phyloP scores from a whole-genome alignment of 2,888 invertebrate species.

The Hipparchia semele region DNA sequence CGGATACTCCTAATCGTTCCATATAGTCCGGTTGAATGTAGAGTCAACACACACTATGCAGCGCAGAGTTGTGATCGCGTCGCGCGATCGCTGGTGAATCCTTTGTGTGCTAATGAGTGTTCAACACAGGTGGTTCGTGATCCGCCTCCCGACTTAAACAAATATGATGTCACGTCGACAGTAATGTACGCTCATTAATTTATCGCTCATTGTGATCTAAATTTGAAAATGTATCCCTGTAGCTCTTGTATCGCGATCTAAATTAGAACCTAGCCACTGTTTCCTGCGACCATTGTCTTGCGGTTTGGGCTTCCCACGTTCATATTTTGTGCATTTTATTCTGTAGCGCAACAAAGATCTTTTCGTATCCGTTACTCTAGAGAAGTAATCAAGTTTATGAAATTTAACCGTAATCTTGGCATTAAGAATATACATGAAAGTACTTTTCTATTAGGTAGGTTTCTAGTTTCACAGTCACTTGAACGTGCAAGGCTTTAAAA shows the following conservation, averaged over 20 bases:
- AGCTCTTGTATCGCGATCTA: constrained; percentile 35
- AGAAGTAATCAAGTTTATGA: constrained; percentile 9
- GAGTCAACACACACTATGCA: neutral
- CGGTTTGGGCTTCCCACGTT: constrained; percentile 31
- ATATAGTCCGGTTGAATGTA: constrained; percentile 5
- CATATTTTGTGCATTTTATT: constrained; percentile 22
- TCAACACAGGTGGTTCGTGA: constrained; percentile 61
- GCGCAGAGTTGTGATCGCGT: constrained; percentile 4
- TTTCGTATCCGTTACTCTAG: constrained; percentile 12
- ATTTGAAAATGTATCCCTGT: constrained; percentile 35
- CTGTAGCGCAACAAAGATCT: constrained; percentile 1
- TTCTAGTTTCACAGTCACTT: neutral
- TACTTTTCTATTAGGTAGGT: neutral
- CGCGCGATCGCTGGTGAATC: constrained; percentile 30
- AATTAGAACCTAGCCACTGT: constrained; percentile 27
- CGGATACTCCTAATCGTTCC: neutral
- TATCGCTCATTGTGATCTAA: constrained; percentile 45
- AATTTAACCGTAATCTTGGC: neutral
- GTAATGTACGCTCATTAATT: constrained; percentile 54
- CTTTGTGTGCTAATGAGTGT: constrained; percentile 79
- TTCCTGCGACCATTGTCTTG: constrained; percentile 28
- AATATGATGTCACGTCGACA: constrained; percentile 63
- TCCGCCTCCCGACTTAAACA: constrained; percentile 55
- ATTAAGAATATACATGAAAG: neutral
- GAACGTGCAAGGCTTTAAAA: neutral